Conservation (phyloP, 2,113 vertebrate species). For the Seriola dumerili region DNA sequence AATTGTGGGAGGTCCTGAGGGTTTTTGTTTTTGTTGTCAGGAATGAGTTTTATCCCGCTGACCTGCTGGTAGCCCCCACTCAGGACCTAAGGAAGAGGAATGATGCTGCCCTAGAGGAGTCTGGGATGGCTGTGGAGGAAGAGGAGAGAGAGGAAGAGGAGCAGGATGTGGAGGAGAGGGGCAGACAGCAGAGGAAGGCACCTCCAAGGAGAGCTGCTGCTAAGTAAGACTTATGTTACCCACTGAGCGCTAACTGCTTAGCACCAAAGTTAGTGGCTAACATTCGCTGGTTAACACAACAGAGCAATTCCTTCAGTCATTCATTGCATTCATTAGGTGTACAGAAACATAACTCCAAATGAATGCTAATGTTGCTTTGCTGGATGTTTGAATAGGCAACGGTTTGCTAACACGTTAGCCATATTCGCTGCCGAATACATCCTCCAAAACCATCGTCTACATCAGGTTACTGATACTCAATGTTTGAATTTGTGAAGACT, state of each 20-base stretch:
- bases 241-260: not conserved
- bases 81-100: conserved; percentile 88
- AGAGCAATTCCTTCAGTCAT: too few relatives aligned
- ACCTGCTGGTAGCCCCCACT: conserved; percentile 92
- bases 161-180: conserved; percentile 62
- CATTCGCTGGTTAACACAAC: not conserved
- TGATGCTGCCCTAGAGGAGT: conserved; percentile 55
- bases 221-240: conserved; percentile 85
- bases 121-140: conserved; percentile 62
- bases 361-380: not conserved
- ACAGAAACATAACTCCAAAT: not conserved
- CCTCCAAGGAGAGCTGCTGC: conserved; percentile 91
- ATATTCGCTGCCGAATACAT: not conserved
- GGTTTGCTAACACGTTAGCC: too few relatives aligned
- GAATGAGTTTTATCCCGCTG: conserved; percentile 94
- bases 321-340: not conserved
- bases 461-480: too few relatives aligned
- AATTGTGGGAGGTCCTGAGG: not conserved
- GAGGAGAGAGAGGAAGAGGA: conserved; percentile 73
- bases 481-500: too few relatives aligned
- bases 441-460: not conserved
- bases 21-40: conserved; percentile 73
- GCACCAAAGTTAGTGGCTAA: not conserved
- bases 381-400: not conserved
- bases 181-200: conserved; percentile 78